Percentiles rank a stretch among this genome's conserved stretches.
Evolutionary conservation across 1,140 invertebrate species (phyloP).

Genomic region (Drosophila yakuba): DNA sequence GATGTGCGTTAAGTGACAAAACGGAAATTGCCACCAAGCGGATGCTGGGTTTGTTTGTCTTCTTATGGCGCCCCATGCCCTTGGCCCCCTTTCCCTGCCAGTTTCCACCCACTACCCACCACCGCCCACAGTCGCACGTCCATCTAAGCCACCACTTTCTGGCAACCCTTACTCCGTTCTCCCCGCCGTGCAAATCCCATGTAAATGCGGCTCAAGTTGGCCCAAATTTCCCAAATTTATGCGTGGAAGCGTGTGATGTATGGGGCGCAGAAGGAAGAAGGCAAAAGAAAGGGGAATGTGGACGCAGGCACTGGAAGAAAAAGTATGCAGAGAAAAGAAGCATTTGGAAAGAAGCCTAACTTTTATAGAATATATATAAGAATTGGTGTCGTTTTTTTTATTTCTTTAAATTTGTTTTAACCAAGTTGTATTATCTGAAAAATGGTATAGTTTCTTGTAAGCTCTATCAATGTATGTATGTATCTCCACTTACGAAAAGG

Average conservation of each 20-base stretch:
- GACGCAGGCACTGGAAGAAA: constrained; percentile 11
- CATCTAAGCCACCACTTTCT: constrained; percentile 30
- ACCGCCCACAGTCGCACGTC: not conserved
- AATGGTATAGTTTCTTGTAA: too few relatives aligned
- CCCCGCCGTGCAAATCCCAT: constrained; percentile 58
- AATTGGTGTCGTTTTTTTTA: too few relatives aligned
- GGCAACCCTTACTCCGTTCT: not conserved
- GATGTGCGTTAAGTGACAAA: constrained; percentile 67
- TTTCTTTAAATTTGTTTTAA: too few relatives aligned
- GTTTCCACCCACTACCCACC: not conserved
- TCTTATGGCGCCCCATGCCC: constrained; percentile 19
- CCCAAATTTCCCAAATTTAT: constrained; percentile 74
- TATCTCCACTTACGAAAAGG: too few relatives aligned
- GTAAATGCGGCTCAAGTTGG: constrained; percentile 74
- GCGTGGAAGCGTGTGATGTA: constrained; percentile 73
- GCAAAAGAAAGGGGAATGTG: not conserved
- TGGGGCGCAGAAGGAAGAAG: constrained; percentile 26
- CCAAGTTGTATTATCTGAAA: too few relatives aligned
- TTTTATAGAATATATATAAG: not conserved
- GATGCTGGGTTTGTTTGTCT: constrained; percentile 69
- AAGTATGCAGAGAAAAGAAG: too few relatives aligned
- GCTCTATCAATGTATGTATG: too few relatives aligned
- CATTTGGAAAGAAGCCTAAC: not conserved
- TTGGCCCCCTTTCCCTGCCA: too few relatives aligned
- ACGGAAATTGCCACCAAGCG: constrained; percentile 73